These are phyloP conservation scores for Lophotriccus pileatus DNA, from an alignment of 2,797 vertebrate genomes.

Conservation along the genomic window DNA sequence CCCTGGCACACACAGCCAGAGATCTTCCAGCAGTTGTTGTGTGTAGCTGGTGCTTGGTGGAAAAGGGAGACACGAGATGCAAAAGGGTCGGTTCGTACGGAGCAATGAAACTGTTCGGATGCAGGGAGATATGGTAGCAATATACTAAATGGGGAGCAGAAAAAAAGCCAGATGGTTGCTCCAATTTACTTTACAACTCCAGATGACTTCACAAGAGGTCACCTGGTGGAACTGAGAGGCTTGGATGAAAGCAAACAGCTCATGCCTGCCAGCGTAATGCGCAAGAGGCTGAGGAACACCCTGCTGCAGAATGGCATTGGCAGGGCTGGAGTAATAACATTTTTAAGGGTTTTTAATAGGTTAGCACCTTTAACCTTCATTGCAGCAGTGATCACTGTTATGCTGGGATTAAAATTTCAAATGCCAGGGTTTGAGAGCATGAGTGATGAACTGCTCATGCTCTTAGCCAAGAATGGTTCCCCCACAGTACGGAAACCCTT, in stretches of 20 bases:
- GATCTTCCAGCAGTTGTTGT: fast-evolving
- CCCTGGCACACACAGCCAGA: fast-evolving
- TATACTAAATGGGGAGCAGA: conserved; percentile 14
- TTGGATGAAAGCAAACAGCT: not conserved
- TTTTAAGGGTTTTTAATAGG: not conserved
- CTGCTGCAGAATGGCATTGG: not conserved
- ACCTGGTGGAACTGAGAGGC: not conserved
- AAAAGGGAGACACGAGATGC: not conserved
- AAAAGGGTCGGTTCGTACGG: not conserved
- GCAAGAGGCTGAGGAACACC: fast-evolving
- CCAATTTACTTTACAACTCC: conserved; percentile 21
- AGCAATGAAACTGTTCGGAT: not conserved
- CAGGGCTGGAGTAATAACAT: not conserved
- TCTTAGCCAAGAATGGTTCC: not conserved
- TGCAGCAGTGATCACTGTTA: not conserved
- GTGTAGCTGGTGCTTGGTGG: not conserved
- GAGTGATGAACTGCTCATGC: not conserved
- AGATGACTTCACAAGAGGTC: conserved; percentile 31
- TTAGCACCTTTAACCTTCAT: not conserved
- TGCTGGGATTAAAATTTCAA: not conserved
- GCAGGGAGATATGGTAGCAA: not conserved
- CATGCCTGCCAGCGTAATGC: fast-evolving
- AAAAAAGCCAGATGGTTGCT: conserved; percentile 35
- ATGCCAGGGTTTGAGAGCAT: not conserved
- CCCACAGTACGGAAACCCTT: not conserved